Base-by-base conservation (phyloP, 1,140 invertebrate genomes). In the Bombus pyrosoma region DNA sequence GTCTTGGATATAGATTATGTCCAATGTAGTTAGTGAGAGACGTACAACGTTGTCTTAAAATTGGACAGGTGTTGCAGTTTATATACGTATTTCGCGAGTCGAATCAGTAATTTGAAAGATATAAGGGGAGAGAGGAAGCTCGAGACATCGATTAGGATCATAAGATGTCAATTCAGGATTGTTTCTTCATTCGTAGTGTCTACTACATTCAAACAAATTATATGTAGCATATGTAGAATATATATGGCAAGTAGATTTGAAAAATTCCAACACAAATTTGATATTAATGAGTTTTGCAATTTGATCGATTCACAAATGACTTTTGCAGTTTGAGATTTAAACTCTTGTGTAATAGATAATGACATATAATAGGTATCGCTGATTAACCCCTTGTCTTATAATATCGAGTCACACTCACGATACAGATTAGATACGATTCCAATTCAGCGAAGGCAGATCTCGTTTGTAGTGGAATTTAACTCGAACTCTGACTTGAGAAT, bases 1-100 rank as follows among this genome's bases (percentile, higher is more conserved):
- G 75, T 34, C 73, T 74, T 62, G 64, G 78, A 66, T 43, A 57
- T 37, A 77, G 72, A 73, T 81, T 86, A 76, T n/a, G 12, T 22
- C 22, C 3, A 3, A 28, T 28, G 12, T n/a, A 62, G 10, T 62
- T 62, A 28, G 3, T 3, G 59, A 13, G n/a, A 62, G 28, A 62
- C 28, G 28, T 62, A 62, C 59, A 12, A 4, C 59, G 25, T 28
- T 28, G 1, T 62, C 28, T n/a, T n/a, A 5, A 62, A 62, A 62
- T 59, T 28, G 57, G 57, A 10, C 9, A 28, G 25, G 10, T 10
- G 59, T 62, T 12, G 12, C 28, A n/a, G 28, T n/a, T 28, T n/a
- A 62, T 53, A n/a, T 5, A n/a, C 10, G 1, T 62, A 22, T n/a
- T 62, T n/a, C 10, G 28, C 28, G 28, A 62, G 28, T 62, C 28